Evolutionary conservation across 2,113 vertebrate genomes (phyloP), one percentile per base, ranked within the genome.

Genomic region (Ariopsis seemanni): DNA sequence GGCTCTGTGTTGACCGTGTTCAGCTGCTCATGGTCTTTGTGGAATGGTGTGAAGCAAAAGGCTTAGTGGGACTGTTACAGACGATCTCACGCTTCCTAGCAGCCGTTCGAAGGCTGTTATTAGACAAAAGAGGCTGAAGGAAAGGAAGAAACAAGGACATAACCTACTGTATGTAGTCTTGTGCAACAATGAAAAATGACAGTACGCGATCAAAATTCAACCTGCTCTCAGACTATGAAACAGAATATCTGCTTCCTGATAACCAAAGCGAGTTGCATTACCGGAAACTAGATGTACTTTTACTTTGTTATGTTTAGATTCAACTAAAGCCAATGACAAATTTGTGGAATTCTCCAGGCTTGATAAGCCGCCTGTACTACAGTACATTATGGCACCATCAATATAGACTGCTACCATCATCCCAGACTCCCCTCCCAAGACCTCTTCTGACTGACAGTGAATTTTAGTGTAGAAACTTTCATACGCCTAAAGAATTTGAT

Each of bases 21-120:
- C 89, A 93, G 90, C 88, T 93, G 89, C 92, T 93, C 90, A 91
- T 90, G 90, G 80, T 83, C 86, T 48, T 2, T 86, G 72, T 82
- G 83, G 83, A 89, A 87, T 89, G 86, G 77, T 82, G 89, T 86
- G 87, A 89, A 88, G 90, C 86, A 80, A 83, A 83, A 72, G 62
- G 81, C 89, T 90, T 85, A 90, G 62, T 71, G 72, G 80, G 72
- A 82, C 82, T 79, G 81, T 85, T 89, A 82, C 84, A 85, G 85
- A 87, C 67, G 34, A 52, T 67, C 84, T 84, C 62, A 86, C 74
- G 60, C 87, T 69, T 87, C 83, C 79, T 67, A 79, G 60, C 74
- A 77, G 27, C 52, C 62, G 30, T 72, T 27, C 25, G 27, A 71
- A 85, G 48, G 60, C 50, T 53, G 50, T 65, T n/a, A 25, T 58